Evolutionary conservation across 2,888 invertebrate genomes (phyloP), one percentile per base, ranked within the genome.

Genomic region (Cheiracanthium punctorium): DNA sequence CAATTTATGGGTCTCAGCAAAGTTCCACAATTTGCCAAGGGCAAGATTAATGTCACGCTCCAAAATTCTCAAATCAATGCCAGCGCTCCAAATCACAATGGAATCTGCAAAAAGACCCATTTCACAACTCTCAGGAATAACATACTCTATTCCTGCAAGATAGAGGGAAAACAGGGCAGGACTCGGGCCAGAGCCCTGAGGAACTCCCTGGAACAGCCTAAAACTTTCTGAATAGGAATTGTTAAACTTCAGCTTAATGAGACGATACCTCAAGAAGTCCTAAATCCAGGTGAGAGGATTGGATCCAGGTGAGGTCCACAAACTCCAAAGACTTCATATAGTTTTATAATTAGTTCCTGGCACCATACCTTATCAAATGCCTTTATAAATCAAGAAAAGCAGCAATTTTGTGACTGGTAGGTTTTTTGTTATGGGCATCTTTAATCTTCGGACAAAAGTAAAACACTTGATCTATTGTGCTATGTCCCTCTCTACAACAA

Each of bases 391-490:
- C 43, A 0, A 71, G 43, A 8, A 71, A 41, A 12, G 43, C 43
- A 24, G 72, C 71, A 17, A 71, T 41, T 7, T 37, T 41, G 17
- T 71, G 71, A 43, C 41, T 37, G 12, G 71, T 41, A 20, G 71
- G 71, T 41, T 41, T 71, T 32, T 20, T 71, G 43, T 71, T 71
- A 41, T 71, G 71, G 12, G 71, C 37, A 24, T 71, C 71, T 41
- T 41, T 37, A 24, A 71, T 20, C n/a, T 30, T 37, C 33, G 37
- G 41, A 14, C 71, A 65, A 29, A 52, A 71, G 33, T 71, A 41
- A 41, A 71, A 41, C 41, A 71, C 43, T 17, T 71, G n/a, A n/a
- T n/a, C n/a, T n/a, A n/a, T n/a, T n/a, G n/a, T n/a, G n/a, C n/a
- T n/a, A n/a, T n/a, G n/a, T 20, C 43, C 71, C 30, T 71, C 43